Conservation (phyloP, 2,888 invertebrate genomes). For the Mythimna albipuncta region DNA sequence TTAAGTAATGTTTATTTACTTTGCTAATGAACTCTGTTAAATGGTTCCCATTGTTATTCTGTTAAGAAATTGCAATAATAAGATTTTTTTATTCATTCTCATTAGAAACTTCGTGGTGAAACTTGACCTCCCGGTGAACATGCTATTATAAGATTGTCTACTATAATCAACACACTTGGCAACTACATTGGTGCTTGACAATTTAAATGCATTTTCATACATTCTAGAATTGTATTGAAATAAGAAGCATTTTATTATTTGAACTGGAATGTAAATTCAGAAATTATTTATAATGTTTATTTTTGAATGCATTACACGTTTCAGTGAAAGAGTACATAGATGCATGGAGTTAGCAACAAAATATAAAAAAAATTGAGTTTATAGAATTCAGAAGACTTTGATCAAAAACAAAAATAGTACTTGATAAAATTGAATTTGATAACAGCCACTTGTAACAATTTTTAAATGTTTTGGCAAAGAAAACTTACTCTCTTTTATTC, state of each 20-base stretch:
- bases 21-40: slow-evolving; percentile 1
- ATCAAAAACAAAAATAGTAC: neutral
- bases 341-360: neutral
- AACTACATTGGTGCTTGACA: slow-evolving; percentile 7
- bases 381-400: neutral
- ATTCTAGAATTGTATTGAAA: no score
- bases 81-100: neutral
- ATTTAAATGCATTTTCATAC: slow-evolving; percentile 1
- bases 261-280: neutral
- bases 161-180: slow-evolving; percentile 13
- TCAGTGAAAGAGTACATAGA: neutral
- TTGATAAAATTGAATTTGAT: no score
- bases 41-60: neutral
- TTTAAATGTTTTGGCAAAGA: neutral
- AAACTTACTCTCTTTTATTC: neutral
- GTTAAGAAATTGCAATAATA: neutral
- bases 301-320: neutral
- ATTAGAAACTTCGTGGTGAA: neutral
- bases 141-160: slow-evolving; percentile 18
- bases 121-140: slow-evolving; percentile 19
- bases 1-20: neutral
- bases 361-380: neutral
- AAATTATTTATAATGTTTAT: neutral
- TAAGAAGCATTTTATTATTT: neutral
- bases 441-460: no score